Percentiles rank a stretch among this genome's conserved stretches.
phyloP scores from a whole-genome alignment of 2,797 vertebrate species.

The Gymnothorax reevesii region DNA sequence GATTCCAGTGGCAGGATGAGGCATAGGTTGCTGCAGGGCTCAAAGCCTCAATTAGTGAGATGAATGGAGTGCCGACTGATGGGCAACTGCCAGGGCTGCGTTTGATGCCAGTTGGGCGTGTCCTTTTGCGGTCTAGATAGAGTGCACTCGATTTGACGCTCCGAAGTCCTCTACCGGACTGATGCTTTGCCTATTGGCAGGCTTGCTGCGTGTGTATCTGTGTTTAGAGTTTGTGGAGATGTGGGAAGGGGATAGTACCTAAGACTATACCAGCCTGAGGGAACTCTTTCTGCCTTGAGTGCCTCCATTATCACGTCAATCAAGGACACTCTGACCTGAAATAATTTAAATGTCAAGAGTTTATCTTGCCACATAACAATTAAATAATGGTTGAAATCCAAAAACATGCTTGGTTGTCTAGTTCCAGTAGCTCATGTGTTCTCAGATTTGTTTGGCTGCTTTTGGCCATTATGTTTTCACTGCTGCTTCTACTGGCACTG shows the following conservation, averaged over 20 bases:
- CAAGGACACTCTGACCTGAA: background rate
- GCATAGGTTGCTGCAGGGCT: conserved; percentile 9
- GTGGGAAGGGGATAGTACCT: background rate
- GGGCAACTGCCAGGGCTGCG: conserved; percentile 9
- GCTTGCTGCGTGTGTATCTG: conserved; percentile 1
- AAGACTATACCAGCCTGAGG: background rate
- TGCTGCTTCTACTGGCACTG: background rate
- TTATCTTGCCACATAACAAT: background rate
- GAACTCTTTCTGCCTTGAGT: background rate
- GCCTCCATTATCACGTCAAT: background rate
- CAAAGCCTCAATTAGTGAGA: conserved; percentile 21
- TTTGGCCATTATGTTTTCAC: background rate
- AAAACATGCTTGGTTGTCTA: background rate
- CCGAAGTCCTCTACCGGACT: background rate
- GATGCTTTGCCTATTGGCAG: background rate
- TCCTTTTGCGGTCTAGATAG: conserved; percentile 20
- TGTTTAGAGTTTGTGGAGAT: conserved; percentile 5
- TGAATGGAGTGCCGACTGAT: conserved; percentile 18
- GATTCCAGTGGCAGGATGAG: background rate
- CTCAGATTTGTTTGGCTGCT: background rate
- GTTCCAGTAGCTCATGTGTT: background rate
- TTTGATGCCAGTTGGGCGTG: conserved; percentile 17
- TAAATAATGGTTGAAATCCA: background rate
- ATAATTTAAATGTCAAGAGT: background rate
- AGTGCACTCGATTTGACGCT: background rate